phyloP scores from a whole-genome alignment of 2,113 vertebrate species.

The Deroptyus accipitrinus region DNA sequence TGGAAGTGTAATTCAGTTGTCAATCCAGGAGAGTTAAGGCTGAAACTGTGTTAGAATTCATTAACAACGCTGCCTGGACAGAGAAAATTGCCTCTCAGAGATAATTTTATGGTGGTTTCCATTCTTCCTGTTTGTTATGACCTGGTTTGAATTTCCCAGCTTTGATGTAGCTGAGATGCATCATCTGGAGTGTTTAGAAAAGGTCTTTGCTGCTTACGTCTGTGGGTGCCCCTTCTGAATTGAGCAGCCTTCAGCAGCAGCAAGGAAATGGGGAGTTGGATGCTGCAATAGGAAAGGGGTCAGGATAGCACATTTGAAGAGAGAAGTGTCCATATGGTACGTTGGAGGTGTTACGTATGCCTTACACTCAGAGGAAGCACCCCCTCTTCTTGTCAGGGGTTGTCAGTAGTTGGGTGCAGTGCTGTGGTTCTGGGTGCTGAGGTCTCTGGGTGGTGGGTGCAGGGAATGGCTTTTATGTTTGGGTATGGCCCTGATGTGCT shows the following conservation, averaged over 20 bases:
- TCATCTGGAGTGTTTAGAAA: not conserved
- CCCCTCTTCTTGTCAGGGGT: not conserved
- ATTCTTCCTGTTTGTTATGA: not conserved
- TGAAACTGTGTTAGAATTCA: slow-evolving; percentile 32
- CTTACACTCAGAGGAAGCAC: accelerated
- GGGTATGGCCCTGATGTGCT: not conserved
- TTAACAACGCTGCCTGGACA: not conserved
- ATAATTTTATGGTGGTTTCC: not conserved
- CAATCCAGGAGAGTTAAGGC: slow-evolving; percentile 39
- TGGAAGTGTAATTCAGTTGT: slow-evolving; percentile 62
- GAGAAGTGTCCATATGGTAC: not conserved
- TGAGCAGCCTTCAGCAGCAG: not conserved
- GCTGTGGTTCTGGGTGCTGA: not conserved
- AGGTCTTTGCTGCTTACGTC: not conserved
- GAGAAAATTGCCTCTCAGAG: not conserved
- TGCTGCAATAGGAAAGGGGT: not conserved
- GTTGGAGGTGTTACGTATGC: not conserved
- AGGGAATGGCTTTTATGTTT: not conserved
- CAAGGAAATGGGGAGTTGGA: not conserved
- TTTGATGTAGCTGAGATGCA: not conserved
- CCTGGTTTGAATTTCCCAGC: not conserved
- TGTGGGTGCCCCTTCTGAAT: not conserved
- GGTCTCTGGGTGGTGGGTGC: not conserved
- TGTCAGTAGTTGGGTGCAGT: not conserved
- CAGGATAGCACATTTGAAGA: not conserved